Evolutionary conservation across 2,888 invertebrate genomes (phyloP), one percentile per base, ranked within the genome.

Genomic region (Trichopria drosophilae): DNA sequence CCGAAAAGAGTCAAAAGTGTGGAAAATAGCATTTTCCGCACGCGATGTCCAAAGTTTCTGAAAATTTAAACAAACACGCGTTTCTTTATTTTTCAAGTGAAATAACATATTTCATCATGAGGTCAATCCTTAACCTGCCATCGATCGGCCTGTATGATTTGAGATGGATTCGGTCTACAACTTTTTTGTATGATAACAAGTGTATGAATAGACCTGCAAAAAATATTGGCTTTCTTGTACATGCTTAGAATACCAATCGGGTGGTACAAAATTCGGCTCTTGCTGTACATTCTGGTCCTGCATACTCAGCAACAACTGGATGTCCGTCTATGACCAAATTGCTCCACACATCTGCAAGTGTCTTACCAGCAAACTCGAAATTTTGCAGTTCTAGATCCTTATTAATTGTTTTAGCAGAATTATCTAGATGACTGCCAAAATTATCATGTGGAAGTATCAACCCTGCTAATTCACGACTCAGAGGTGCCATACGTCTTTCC

Each of bases 401-500:
- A 31, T 31, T 10, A 9, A 12, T n/a, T 5, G 12, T n/a, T 31
- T 6, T 16, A 31, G 6, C 12, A n/a, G 5, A 7, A 31, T 31
- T 16, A 7, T 10, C 12, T n/a, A 31, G 16, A 31, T 31, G 31
- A 4, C 15, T 15, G 13, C 31, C 31, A 10, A 31, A 31, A 2
- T 31, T 3, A 31, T 71, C 64, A 56, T 66, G 61, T 22, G 64
- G 64, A 32, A 73, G 53, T 43, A 71, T 60, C 9, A 65, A 20
- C 13, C 65, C 64, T 22, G 64, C 26, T 12, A 74, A 53, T 52
- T 71, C 60, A 13, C 58, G 47, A 41, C 65, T 67, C 7, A 72
- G 52, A 19, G 71, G 68, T 20, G 69, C 69, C 65, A 72, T 67
- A 51, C 71, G 39, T 28, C 68, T 19, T 51, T 73, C 67, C 3